phyloP scores from a whole-genome alignment of 2,797 vertebrate species.

The Numenius phaeopus region DNA sequence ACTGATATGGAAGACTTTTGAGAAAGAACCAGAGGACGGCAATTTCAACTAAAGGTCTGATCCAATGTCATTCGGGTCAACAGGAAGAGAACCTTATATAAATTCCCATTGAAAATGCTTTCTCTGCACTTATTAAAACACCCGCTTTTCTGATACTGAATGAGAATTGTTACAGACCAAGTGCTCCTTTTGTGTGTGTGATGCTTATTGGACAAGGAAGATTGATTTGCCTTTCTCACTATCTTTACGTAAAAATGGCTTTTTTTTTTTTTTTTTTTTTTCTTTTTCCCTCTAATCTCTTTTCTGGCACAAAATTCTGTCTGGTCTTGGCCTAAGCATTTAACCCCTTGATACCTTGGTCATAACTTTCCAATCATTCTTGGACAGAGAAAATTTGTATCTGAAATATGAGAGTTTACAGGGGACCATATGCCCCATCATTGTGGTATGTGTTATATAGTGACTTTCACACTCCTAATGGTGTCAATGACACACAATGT shows the following conservation, averaged over 20 bases:
- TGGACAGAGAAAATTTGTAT: neutral
- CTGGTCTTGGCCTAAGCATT: neutral
- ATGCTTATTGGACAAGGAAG: neutral
- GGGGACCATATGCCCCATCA: neutral
- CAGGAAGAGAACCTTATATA: neutral
- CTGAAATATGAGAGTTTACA: neutral
- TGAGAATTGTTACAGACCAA: neutral
- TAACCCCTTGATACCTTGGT: neutral
- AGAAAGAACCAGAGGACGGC: neutral
- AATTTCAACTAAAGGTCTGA: neutral
- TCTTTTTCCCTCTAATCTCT: neutral
- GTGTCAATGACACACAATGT: neutral
- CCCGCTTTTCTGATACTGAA: neutral
- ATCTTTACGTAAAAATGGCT: neutral
- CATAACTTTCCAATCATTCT: neutral
- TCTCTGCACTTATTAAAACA: neutral
- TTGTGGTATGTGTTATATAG: neutral
- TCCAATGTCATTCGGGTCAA: neutral
- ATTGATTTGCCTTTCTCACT: conserved; percentile 24
- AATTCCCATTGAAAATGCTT: neutral
- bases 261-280: neutral
- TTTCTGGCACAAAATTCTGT: neutral
- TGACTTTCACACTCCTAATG: neutral
- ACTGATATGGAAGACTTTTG: neutral
- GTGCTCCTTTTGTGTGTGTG: neutral